Percentiles rank a stretch among this genome's conserved stretches.
Evolutionary conservation across 2,113 vertebrate species (phyloP).

Genomic region (Phalacrocorax carbo): DNA sequence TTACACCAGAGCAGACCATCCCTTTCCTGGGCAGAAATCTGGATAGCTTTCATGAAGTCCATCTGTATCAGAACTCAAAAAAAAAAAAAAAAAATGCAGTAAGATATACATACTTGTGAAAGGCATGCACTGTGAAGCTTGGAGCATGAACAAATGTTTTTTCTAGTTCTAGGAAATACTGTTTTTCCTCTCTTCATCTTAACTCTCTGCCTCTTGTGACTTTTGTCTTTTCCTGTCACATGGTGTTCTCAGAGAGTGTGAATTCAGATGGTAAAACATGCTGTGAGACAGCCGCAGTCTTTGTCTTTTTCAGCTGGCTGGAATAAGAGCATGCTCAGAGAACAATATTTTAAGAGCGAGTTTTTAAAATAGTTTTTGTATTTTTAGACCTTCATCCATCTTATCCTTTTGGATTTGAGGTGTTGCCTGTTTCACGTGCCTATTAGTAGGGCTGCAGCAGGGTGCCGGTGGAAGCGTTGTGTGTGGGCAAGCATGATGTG

Average conservation of each 20-base stretch:
- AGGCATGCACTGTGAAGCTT: rapidly evolving
- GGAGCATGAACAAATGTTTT: rapidly evolving
- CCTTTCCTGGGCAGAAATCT: not conserved
- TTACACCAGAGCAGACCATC: not conserved
- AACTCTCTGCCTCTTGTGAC: not conserved
- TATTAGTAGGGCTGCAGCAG: not conserved
- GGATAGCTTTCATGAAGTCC: not conserved
- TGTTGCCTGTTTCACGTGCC: not conserved
- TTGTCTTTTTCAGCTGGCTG: not conserved
- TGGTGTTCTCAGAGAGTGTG: not conserved
- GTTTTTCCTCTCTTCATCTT: not conserved
- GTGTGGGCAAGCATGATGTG: not conserved
- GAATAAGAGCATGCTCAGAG: not conserved
- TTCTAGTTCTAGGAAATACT: not conserved
- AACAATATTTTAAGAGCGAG: not conserved
- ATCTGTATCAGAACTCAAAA: not conserved
- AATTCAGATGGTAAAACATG: not conserved
- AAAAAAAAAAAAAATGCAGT: not conserved
- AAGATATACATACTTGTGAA: rapidly evolving
- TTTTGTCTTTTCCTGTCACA: not conserved
- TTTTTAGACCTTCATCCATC: not conserved
- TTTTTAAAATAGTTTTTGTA: not conserved
- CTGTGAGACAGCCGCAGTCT: not conserved
- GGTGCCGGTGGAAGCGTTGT: not conserved
- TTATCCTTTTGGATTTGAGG: not conserved